Percentiles rank a stretch among this genome's conserved stretches.
Conservation (phyloP, 2,797 vertebrate genomes). For the Melanotaenia pygmaea region DNA sequence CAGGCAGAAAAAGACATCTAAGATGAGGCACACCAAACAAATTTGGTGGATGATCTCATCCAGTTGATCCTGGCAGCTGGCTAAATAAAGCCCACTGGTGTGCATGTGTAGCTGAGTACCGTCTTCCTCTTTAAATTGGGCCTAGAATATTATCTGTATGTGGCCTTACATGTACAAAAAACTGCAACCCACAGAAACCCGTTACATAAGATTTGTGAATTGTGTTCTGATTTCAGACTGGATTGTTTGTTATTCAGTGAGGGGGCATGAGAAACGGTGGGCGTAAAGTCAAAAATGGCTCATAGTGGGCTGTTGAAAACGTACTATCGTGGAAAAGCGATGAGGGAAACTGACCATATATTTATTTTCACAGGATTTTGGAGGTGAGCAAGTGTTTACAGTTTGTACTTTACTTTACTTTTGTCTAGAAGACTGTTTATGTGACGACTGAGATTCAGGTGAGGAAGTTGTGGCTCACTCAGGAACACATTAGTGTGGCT, state of each 20-base stretch:
- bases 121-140: slow-evolving; percentile 60
- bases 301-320: slow-evolving; percentile 24
- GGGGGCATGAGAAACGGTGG: slow-evolving; percentile 14
- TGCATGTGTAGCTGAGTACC: slow-evolving; percentile 43
- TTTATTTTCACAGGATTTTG: not conserved
- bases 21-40: slow-evolving; percentile 54
- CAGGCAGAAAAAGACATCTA: slow-evolving; percentile 59
- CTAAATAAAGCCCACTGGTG: slow-evolving; percentile 62
- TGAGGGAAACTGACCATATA: slow-evolving; percentile 2
- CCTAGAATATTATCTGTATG: slow-evolving; percentile 51
- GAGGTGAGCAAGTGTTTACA: slow-evolving; percentile 8
- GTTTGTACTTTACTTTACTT: too few relatives aligned
- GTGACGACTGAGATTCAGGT: slow-evolving; percentile 15
- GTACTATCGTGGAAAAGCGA: not conserved
- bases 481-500: not conserved
- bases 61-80: slow-evolving; percentile 60
- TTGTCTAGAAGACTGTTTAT: not conserved
- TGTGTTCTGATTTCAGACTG: slow-evolving; percentile 17
- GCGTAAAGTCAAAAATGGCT: slow-evolving; percentile 29
- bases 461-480: slow-evolving; percentile 15
- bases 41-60: slow-evolving; percentile 64
- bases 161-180: slow-evolving; percentile 69
- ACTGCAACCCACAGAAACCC: not conserved
- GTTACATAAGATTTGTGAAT: slow-evolving; percentile 29
- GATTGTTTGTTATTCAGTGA: slow-evolving; percentile 28